Evolutionary conservation across 2,888 invertebrate genomes (phyloP), one percentile per base, ranked within the genome.

Genomic region (Argyra leucocephala): DNA sequence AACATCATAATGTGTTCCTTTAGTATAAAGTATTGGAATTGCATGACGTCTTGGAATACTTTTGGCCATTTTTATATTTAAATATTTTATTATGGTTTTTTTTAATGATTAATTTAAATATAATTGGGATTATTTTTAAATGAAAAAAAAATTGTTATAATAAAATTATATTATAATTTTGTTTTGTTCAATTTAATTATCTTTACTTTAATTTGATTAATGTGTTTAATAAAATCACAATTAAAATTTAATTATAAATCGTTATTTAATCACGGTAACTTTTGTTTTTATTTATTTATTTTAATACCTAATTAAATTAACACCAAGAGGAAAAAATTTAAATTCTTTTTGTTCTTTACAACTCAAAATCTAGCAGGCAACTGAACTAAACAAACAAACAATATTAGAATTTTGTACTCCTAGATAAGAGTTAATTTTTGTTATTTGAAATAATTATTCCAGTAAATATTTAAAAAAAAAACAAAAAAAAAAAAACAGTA

Each of bases 1-100:
- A 64, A 93, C 88, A 75, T 93, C 91, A 75, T 93, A 92, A 77
- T 93, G 88, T 0, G 88, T 89, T 64, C 93, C 93, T 69, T 85
- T 82, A 1, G 89, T 86, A 76, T 89, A 86, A 63, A 93, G 80
- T 22, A 93, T 85, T 0, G 93, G 93, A 66, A 93, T 88, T 9
- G 83, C 84, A 70, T 87, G 84, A 66, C 88, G 80, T 67, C 87
- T 75, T 24, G 74, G 76, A 68, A 79, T 71, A 67, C 74, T 74
- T 72, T 74, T 75, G 62, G 74, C 72, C 61, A 71, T 71, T 66
- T 70, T 70, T 26, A 65, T 68, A n/a, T 62, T 63, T 67, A 59
- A 57, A 65, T 60, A 31, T 22, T 58, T 63, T 48, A n/a, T 48
- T 48, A 9, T 37, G 3, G 7, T 48, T 48, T 48, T 48, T 12